A percentile compares a stretch with the other conserved stretches of the same genome.
Conservation (phyloP, 2,797 vertebrate genomes). For the Malacoraja senta region DNA sequence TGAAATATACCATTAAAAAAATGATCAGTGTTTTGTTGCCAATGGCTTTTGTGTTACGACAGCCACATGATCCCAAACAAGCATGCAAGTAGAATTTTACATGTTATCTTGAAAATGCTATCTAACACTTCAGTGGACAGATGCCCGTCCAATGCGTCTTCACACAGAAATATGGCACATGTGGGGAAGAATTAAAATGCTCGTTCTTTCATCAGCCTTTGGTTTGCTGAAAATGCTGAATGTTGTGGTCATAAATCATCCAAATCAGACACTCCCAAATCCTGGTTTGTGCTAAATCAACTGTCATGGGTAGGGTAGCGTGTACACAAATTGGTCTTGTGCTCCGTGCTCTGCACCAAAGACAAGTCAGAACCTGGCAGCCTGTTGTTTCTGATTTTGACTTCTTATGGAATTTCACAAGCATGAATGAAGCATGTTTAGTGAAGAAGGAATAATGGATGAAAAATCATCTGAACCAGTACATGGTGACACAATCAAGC, state of each 20-base stretch:
- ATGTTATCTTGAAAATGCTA: not conserved
- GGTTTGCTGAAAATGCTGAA: not conserved
- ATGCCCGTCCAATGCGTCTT: not conserved
- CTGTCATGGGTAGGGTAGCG: not conserved
- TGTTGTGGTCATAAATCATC: too few relatives aligned
- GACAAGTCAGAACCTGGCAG: not conserved
- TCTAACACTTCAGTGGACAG: not conserved
- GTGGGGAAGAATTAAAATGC: not conserved
- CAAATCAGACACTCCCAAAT: not conserved
- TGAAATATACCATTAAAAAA: constrained; percentile 11
- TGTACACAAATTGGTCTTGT: not conserved
- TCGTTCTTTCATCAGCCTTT: not conserved
- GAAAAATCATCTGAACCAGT: not conserved
- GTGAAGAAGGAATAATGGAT: not conserved
- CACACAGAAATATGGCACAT: not conserved
- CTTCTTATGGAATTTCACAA: not conserved
- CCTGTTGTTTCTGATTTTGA: not conserved
- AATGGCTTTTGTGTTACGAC: not conserved
- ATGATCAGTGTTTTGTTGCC: not conserved
- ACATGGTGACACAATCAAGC: not conserved
- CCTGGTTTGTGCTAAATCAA: not conserved
- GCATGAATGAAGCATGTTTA: not conserved
- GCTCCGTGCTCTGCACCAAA: not conserved
- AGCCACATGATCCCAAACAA: not conserved
- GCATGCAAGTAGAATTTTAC: not conserved